Conservation (phyloP, 2,113 vertebrate genomes). For the Myotis brandtii region DNA sequence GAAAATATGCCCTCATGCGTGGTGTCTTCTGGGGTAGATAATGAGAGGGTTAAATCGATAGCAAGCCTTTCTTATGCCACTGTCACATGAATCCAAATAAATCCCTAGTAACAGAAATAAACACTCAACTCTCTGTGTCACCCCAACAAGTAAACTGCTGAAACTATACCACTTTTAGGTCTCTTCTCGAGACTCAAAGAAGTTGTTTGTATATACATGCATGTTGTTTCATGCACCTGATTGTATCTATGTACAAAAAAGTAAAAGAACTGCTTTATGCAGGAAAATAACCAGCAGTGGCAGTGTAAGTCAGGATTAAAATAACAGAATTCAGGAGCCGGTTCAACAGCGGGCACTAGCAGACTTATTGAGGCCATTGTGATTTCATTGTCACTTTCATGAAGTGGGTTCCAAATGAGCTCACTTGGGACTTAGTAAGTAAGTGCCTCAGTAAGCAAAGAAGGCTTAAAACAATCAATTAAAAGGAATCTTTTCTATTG, state of each 20-base stretch:
- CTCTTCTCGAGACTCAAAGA: background rate
- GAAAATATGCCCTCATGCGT: background rate
- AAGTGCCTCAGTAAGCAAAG: background rate
- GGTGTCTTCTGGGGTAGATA: background rate
- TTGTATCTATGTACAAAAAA: background rate
- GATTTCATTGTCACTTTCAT: conserved; percentile 38
- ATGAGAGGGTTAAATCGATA: accelerated
- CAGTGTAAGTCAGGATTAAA: background rate
- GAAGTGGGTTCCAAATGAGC: conserved; percentile 13
- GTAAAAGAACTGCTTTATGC: background rate
- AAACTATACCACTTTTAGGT: background rate
- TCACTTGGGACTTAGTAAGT: background rate
- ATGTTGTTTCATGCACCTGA: background rate
- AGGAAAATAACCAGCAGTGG: background rate
- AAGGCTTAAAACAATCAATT: background rate
- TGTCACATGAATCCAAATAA: background rate
- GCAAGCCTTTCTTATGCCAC: background rate
- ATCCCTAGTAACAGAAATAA: background rate
- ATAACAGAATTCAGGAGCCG: background rate
- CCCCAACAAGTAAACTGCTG: background rate
- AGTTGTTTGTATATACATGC: background rate
- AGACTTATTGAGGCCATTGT: background rate
- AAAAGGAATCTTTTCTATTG: background rate
- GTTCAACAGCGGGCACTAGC: background rate
- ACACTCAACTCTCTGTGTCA: background rate